Conservation (phyloP, 1,140 invertebrate species). For the Conus betulinus region DNA sequence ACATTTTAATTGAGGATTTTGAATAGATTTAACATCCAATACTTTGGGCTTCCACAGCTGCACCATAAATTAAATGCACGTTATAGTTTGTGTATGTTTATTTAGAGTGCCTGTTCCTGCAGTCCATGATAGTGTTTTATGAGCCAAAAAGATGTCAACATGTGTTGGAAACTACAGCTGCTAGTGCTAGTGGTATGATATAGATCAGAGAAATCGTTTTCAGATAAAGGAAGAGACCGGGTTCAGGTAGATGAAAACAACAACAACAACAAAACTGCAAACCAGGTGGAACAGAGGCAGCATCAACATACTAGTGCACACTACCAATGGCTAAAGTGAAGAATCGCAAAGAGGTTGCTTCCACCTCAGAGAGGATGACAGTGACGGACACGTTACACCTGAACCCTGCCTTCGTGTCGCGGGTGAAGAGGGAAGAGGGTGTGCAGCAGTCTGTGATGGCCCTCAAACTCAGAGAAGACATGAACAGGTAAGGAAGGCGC, state of each 20-base stretch:
- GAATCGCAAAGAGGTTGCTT: neutral
- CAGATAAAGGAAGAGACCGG: neutral
- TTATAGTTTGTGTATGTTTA: no score
- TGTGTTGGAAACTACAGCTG: no score
- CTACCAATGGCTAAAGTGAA: slow-evolving; percentile 9
- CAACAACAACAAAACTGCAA: neutral
- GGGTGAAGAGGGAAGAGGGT: neutral
- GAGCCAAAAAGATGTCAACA: no score
- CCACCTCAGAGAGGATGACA: neutral
- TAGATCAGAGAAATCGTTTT: no score
- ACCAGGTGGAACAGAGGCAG: neutral
- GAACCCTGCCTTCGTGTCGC: neutral
- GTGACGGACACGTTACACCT: neutral
- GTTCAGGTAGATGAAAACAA: neutral
- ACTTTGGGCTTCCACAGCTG: no score
- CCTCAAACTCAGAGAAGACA: neutral
- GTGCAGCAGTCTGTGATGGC: neutral
- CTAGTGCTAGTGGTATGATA: no score
- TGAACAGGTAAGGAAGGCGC: neutral
- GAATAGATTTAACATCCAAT: no score
- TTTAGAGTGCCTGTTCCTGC: no score
- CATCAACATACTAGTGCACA: no score
- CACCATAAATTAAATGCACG: no score
- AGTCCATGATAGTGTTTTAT: no score
- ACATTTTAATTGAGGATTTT: no score